Conservation (phyloP, 2,113 vertebrate species). For the Ceyx margarethae region DNA sequence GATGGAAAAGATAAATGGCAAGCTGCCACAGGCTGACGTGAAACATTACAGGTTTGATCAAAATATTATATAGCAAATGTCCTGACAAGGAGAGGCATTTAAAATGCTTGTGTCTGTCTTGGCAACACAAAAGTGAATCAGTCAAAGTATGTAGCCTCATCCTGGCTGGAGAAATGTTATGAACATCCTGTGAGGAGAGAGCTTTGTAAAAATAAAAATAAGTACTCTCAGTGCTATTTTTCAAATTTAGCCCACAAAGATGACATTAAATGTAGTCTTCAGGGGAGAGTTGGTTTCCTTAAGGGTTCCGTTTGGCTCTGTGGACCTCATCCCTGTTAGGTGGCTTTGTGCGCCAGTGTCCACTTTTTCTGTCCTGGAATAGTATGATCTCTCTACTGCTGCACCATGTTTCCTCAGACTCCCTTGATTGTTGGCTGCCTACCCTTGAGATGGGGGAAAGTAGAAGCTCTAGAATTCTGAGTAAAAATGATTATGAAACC, state of each 20-base stretch:
- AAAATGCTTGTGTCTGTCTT: neutral
- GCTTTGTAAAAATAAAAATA: neutral
- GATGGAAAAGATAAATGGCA: slow-evolving; percentile 5
- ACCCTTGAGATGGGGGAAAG: neutral
- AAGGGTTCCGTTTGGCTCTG: neutral
- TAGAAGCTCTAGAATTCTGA: neutral
- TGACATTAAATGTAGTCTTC: neutral
- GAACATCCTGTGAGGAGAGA: neutral
- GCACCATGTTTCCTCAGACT: neutral
- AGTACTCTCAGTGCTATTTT: neutral
- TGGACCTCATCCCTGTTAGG: neutral
- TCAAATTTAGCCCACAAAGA: neutral
- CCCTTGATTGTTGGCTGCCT: neutral
- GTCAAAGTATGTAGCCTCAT: neutral
- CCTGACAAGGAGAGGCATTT: neutral
- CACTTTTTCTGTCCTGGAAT: neutral
- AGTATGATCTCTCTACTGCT: neutral
- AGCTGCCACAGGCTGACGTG: neutral
- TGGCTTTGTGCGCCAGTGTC: accelerated
- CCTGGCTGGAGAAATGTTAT: neutral
- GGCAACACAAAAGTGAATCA: neutral
- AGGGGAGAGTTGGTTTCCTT: neutral
- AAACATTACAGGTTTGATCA: neutral
- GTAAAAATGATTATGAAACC: neutral
- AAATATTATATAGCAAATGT: neutral